Base-by-base conservation (phyloP, 2,797 vertebrate species). In the Lithobates sylvaticus region DNA sequence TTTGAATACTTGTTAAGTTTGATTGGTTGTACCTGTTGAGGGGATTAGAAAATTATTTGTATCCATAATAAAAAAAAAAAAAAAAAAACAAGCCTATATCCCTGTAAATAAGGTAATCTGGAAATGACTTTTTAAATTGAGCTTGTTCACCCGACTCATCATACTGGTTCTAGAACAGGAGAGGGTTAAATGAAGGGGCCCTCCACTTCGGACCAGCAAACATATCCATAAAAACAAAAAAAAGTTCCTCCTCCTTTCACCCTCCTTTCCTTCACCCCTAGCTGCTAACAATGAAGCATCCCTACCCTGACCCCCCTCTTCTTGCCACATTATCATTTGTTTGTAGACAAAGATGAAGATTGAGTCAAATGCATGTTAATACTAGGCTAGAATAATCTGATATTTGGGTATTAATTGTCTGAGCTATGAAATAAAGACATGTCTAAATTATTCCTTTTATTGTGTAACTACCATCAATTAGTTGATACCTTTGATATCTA, bases 181-280 rank as follows among this genome's bases (percentile, higher is more conserved):
- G 10, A 74, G 74, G 29, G 85, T 83, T 78, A 78, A 87, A 6
- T 2, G 78, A 36, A 39, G 44, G n/a, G 69, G 75, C 36, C 83
- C 69, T 73, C 39, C 50, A 58, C 68, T 58, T n/a, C 72, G 50
- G 68, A 70, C 74, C 36, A 34, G 79, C 68, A 29, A 68, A 83
- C 26, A 73, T n/a, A 70, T 86, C 76, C 68, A 73, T 79, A 78
- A 85, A 79, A 79, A 85, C 47, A 85, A 85, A 85, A 84, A 74
- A 84, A 80, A 74, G 34, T 80, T 61, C 50, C 76, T 50, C 69
- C 69, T 74, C 76, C 81, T 78, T 73, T 84, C 54, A 73, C 47
- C 81, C 76, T 65, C 80, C 86, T 77, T 61, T 61, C 68, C 44
- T 68, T 75, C 81, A 74, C 69, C 76, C 81, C 70, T 81, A 83